Evolutionary conservation across 1,140 invertebrate genomes (phyloP), one percentile per base, ranked within the genome.

Genomic region (Rhyzopertha dominica): DNA sequence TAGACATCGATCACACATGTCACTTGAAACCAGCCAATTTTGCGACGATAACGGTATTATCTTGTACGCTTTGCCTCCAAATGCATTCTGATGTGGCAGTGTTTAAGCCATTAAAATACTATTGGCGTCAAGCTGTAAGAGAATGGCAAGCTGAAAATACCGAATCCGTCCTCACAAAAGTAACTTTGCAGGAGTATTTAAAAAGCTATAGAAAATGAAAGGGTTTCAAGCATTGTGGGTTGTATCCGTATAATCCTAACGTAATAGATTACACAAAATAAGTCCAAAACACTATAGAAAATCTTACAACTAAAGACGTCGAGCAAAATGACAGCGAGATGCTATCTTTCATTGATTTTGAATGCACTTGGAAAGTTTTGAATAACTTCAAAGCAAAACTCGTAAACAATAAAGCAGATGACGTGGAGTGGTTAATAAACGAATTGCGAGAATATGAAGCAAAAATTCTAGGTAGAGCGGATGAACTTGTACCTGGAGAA

Each of bases 81-180:
- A 43, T 71, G 26, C 65, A 70, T 39, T 62, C 66, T 10, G 57
- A 62, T 17, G 62, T n/a, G 67, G 37, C 59, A 70, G 53, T 68
- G 1, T 70, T 67, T 32, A 44, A 44, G 31, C 53, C 54, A 26
- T 19, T 67, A 17, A 65, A 67, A 54, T 30, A 26, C 1, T 32
- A 55, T 24, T 70, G 66, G 63, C 64, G 55, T 45, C 47, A 53
- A 30, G 32, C 43, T 7, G 53, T 58, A 4, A 20, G 49, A 43
- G 50, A 51, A 10, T 51, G 35, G 42, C 32, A 36, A 36, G 36
- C 9, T 23, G 30, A 24, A 10, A 44, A 44, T 44, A 2, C n/a
- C 17, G 22, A 44, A 3, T 40, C 7, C 12, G 9, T 26, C 7
- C 28, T 40, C 10, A 29, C 19, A 4, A 40, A 40, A 40, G 7